Evolutionary conservation across 92 coral and sea anemone species (phyloP), one percentile per base, ranked within the genome.

Genomic region (Nematostella vectensis): DNA sequence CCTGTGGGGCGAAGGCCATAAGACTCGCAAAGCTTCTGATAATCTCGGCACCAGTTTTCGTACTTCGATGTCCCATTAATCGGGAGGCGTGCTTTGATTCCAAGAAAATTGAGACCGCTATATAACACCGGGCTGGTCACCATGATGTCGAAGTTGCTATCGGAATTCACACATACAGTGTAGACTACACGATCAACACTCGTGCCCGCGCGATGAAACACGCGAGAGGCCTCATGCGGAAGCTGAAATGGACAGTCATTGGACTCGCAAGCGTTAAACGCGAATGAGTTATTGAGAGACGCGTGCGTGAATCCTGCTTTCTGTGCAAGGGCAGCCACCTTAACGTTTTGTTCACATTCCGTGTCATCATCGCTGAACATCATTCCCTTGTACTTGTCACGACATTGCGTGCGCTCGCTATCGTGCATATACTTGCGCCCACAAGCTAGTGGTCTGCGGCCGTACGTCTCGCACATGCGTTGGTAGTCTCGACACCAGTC

Each of bases 401-500:
- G 67, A 47, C 83, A 77, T 3, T 70, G 78, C 49, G 77, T 48
- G 50, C 63, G 66, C 50, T 57, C 55, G 37, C 45, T 54, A 50
- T 30, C 58, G 27, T 44, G 47, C 1, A 47, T 63, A 47, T 47
- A 48, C 3, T 12, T 25, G 20, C 3, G 11, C 1, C 83, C 71
- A 56, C 83, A 77, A 2, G 66, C 83, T 26, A 67, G 60, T 45
- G 83, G 83, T 40, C 75, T 29, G 27, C 62, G 52, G 1, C 63
- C 57, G 39, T 77, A 64, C 4, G 67, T 57, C 43, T 65, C 67
- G 56, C 83, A 77, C 11, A 77, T 33, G 25, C 59, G 60, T 38
- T 70, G 65, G 37, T 77, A 77, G 49, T 77, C 83, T 29, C 50
- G 38, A 50, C 77, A 72, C 83, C 83, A 77, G 73, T 77, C 59